These are phyloP conservation scores for Pimpla rufipes DNA, from an alignment of 2,888 invertebrate species.

Conservation along the genomic window DNA sequence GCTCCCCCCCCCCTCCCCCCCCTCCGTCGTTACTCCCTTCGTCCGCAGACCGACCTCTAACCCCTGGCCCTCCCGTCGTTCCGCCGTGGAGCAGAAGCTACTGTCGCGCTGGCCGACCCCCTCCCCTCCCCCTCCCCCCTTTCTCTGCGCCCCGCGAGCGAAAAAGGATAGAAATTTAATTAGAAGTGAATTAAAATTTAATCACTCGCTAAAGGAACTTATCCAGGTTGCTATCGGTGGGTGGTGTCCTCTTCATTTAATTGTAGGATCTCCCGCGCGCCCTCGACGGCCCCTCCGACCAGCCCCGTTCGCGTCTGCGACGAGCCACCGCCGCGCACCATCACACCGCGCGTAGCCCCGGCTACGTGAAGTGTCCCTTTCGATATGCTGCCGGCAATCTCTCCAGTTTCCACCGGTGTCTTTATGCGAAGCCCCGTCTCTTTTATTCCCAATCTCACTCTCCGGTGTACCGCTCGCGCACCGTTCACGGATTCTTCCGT, in stretches of 20 bases:
- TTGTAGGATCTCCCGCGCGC: conserved; percentile 73
- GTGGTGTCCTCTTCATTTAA: conserved; percentile 81
- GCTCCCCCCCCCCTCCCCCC: conserved; percentile 33
- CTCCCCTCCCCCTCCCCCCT: not conserved
- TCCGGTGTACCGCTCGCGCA: conserved; percentile 44
- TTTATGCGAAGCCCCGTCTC: conserved; percentile 35
- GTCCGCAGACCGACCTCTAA: conserved; percentile 55
- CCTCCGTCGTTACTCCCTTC: conserved; percentile 48
- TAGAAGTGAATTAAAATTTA: conserved; percentile 84
- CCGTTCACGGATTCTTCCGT: conserved; percentile 54
- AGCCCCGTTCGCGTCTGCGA: conserved; percentile 47
- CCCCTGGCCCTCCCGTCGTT: conserved; percentile 37
- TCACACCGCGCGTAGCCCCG: conserved; percentile 6
- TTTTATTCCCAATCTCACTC: conserved; percentile 54
- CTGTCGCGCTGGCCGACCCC: conserved; percentile 42
- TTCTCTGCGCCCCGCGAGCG: conserved; percentile 17
- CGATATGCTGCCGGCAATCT: conserved; percentile 49
- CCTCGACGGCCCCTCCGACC: conserved; percentile 60
- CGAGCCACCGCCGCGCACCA: conserved; percentile 49
- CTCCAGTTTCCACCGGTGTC: conserved; percentile 59
- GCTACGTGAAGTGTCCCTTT: conserved; percentile 8
- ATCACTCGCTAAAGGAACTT: conserved; percentile 82
- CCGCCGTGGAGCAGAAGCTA: conserved; percentile 47
- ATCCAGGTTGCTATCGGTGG: conserved; percentile 78
- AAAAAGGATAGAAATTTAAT: conserved; percentile 80